These are phyloP conservation scores for Odontothrips loti DNA, from an alignment of 2,888 invertebrate species.

Conservation along the genomic window DNA sequence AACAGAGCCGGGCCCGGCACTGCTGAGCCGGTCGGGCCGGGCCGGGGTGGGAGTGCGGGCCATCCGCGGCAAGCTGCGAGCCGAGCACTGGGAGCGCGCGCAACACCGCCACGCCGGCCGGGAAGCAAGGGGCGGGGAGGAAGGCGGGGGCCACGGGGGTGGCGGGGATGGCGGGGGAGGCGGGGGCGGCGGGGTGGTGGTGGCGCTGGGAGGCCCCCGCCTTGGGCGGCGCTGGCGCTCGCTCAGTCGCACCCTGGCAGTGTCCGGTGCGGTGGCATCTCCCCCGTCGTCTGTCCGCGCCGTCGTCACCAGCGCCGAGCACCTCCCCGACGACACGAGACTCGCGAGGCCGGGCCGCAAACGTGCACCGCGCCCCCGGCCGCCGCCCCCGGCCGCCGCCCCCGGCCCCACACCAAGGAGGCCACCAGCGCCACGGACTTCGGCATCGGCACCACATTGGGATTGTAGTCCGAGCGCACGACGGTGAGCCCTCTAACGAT, in stretches of 20 bases:
- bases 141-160: neutral
- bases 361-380: neutral
- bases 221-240: neutral
- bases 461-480: too few species aligned
- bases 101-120: neutral
- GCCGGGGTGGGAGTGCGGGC: neutral
- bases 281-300: neutral
- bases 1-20: neutral
- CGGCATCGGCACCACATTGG: too few species aligned
- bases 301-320: neutral
- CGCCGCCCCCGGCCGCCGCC: neutral
- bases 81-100: neutral
- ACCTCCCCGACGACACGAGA: too few species aligned
- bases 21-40: neutral
- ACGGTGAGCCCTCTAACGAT: too few species aligned
- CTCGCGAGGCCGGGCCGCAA: neutral
- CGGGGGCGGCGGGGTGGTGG: constrained; percentile 7
- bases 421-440: too few species aligned
- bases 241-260: constrained; percentile 6
- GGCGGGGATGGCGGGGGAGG: neutral
- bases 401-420: neutral
- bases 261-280: neutral
- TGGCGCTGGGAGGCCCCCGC: neutral
- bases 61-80: neutral
- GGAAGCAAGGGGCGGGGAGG: neutral